These are phyloP conservation scores for Simalia tracyae DNA, from an alignment of 2,797 vertebrate genomes.

Conservation along the genomic window DNA sequence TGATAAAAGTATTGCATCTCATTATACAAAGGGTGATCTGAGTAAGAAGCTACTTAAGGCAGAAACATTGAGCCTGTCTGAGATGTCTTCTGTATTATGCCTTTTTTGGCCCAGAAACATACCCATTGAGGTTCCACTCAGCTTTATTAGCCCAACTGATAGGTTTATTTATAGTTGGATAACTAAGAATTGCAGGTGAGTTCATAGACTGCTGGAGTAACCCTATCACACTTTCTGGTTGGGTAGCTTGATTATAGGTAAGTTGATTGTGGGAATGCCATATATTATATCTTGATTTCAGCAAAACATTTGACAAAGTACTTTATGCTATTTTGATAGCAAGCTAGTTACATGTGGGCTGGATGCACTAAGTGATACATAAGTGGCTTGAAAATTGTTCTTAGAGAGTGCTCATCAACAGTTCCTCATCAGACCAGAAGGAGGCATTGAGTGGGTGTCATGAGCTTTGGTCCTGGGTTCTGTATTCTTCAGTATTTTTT, in stretches of 20 bases:
- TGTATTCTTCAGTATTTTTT: neutral
- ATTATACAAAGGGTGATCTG: neutral
- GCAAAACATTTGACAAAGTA: neutral
- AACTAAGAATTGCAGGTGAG: neutral
- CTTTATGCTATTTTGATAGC: neutral
- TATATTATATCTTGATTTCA: neutral
- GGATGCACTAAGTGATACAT: neutral
- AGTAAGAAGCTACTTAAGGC: neutral
- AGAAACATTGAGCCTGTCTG: neutral
- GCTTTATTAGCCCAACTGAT: neutral
- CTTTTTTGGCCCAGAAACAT: neutral
- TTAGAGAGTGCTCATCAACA: neutral
- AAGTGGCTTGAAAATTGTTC: neutral
- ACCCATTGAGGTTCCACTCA: neutral
- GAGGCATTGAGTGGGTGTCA: neutral
- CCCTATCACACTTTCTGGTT: neutral
- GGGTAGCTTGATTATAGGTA: neutral
- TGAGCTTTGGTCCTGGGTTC: neutral
- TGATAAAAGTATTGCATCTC: constrained; percentile 8
- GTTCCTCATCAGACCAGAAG: neutral
- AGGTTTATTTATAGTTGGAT: neutral
- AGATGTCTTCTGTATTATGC: neutral
- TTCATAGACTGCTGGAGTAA: neutral
- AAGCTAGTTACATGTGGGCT: neutral
- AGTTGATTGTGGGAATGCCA: neutral